Evolutionary conservation across 2,888 invertebrate genomes (phyloP), one percentile per base, ranked within the genome.

Genomic region (Muschampia plurimacula): DNA sequence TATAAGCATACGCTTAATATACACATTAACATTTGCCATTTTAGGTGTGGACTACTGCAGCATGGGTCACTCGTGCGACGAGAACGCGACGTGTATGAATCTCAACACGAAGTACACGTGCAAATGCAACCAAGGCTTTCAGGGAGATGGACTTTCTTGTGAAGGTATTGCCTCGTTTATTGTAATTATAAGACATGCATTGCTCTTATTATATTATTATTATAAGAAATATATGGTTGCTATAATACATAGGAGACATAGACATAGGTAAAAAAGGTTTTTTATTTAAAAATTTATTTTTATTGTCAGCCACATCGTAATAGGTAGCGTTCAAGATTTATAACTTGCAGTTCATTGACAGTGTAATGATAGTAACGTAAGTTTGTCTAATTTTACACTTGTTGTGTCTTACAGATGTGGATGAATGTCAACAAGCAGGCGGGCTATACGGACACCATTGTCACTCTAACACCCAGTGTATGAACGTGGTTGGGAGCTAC

Each of bases 11-110:
- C 4, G 36, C 2, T 8, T 5, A 1, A 12, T 13, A 3, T 46
- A 46, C 1, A 12, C 12, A 52, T 7, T n/a, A 13, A 13, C 5
- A 52, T 12, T n/a, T 32, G 1, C 59, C 64, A 77, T 87, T 87
- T 79, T 94, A 97, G 98, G 97, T 81, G 97, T 97, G 89, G 97
- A 98, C 95, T 98, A 97, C 95, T 98, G 98, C 95, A 96, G 96
- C 83, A 96, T 96, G 95, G 98, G 98, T 73, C 97, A 98, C 94
- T 96, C 96, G 86, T 98, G 98, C 91, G 98, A 98, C 89, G 95
- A 96, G 85, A 98, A 98, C 90, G 98, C 98, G 75, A 97, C 97
- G 78, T 99, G 98, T 95, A 96, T 97, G 95, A 98, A 98, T 94
- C 96, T 98, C 86, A 97, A 97, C 93, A 98, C 98, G 81, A 97